Evolutionary conservation across 2,888 invertebrate species (phyloP).

Genomic region (Chymomyza procnemis): DNA sequence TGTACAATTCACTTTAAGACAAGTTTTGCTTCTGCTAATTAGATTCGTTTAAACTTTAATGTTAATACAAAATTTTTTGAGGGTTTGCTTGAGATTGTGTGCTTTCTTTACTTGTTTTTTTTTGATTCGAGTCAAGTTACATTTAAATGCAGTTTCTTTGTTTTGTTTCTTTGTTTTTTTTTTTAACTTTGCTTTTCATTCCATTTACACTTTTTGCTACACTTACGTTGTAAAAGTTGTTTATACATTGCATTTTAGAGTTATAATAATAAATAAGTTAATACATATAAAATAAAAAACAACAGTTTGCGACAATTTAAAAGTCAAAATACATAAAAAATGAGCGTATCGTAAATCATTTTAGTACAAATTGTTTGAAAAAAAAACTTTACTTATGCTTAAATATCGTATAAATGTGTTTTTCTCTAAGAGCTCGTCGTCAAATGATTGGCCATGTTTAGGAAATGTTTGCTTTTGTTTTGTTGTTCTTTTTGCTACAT

Average conservation of each 20-base stretch:
- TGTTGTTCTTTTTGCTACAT: constrained; percentile 38
- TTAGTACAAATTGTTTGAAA: background rate
- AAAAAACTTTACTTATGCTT: background rate
- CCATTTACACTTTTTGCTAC: constrained; percentile 59
- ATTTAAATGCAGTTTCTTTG: constrained; percentile 67
- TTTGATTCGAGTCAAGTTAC: constrained; percentile 66
- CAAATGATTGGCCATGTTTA: constrained; percentile 38
- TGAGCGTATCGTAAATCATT: background rate
- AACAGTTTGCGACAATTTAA: constrained; percentile 63
- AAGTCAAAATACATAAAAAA: constrained; percentile 41
- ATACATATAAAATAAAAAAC: constrained; percentile 59
- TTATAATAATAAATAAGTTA: constrained; percentile 72
- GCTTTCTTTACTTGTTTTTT: constrained; percentile 31
- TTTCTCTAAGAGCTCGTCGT: constrained; percentile 52
- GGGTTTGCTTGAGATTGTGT: constrained; percentile 18
- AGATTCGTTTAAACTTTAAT: constrained; percentile 32
- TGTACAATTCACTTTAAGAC: constrained; percentile 61
- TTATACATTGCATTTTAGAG: constrained; percentile 65
- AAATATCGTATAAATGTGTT: constrained; percentile 36
- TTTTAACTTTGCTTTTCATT: constrained; percentile 42
- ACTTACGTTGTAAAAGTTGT: constrained; percentile 65
- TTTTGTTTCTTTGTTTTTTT: no score
- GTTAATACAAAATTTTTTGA: constrained; percentile 56
- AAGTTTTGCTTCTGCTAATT: constrained; percentile 47
- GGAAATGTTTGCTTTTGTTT: constrained; percentile 30